phyloP scores from a whole-genome alignment of 2,888 invertebrate genomes.

The Chrysotoxum bicinctum region DNA sequence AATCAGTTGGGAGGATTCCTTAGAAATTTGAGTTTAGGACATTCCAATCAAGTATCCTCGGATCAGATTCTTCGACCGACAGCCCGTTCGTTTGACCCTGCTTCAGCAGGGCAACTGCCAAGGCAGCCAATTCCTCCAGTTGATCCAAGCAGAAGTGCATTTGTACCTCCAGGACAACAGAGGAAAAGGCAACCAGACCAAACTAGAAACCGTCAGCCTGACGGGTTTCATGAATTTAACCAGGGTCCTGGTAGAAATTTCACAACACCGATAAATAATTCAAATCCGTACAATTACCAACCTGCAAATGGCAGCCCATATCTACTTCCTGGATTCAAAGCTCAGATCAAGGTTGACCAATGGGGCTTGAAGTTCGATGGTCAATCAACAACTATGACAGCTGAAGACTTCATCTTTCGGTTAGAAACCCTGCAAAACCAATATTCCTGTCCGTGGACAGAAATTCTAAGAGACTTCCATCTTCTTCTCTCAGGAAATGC shows the following conservation, averaged over 20 bases:
- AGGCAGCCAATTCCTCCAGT: not conserved
- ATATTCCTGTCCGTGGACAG: no score
- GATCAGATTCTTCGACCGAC: no score
- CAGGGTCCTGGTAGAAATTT: no score
- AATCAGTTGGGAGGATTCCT: no score
- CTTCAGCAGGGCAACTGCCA: no score
- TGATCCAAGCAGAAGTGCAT: not conserved
- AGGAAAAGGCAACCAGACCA: not conserved
- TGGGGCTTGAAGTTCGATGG: conserved; percentile 38
- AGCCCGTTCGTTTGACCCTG: no score
- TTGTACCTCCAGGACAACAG: not conserved
- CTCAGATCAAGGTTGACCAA: not conserved
- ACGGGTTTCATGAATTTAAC: no score
- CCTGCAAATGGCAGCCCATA: not conserved
- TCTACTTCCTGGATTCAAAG: not conserved
- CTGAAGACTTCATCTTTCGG: conserved; percentile 29
- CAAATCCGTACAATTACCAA: not conserved
- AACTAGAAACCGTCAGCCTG: not conserved
- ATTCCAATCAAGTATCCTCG: no score
- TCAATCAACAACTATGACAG: not conserved
- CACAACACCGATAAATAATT: not conserved
- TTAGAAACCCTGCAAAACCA: no score
- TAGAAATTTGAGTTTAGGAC: no score
- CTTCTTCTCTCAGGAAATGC: no score
- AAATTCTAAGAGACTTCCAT: no score